Percentiles rank a stretch among this genome's conserved stretches.
phyloP scores from a whole-genome alignment of 2,888 invertebrate species.

The Agonopterix alstromeriana region DNA sequence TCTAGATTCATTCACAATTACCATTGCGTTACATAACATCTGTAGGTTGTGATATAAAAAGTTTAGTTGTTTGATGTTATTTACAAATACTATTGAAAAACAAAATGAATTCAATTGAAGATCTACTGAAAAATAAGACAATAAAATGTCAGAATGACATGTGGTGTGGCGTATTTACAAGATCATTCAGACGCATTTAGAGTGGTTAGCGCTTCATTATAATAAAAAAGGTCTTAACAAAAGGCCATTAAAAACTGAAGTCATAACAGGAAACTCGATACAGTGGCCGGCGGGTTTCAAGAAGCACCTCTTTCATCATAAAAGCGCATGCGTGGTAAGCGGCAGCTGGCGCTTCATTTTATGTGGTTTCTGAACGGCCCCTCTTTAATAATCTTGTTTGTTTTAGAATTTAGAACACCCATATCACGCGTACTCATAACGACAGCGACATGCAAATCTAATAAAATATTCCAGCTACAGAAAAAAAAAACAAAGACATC shows the following conservation, averaged over 20 bases:
- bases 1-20: no score
- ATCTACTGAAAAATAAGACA: constrained; percentile 26
- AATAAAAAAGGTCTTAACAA: constrained; percentile 57
- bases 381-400: constrained; percentile 72
- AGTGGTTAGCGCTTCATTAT: constrained; percentile 54
- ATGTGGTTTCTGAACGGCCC: constrained; percentile 66
- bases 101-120: no score
- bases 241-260: constrained; percentile 68
- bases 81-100: no score
- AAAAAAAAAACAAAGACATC: no score
- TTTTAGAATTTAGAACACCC: constrained; percentile 64
- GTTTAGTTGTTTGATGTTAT: no score
- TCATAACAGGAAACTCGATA: constrained; percentile 75
- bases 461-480: constrained; percentile 13
- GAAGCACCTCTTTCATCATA: constrained; percentile 67
- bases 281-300: constrained; percentile 45
- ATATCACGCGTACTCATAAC: constrained; percentile 50
- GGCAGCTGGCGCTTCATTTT: constrained; percentile 68
- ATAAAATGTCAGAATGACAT: constrained; percentile 39
- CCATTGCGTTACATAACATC: no score
- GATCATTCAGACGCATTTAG: constrained; percentile 43
- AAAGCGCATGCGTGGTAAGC: constrained; percentile 58
- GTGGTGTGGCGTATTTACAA: constrained; percentile 18
- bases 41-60: no score
- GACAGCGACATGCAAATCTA: constrained; percentile 37